Base-by-base conservation (phyloP, 2,888 invertebrate species). In the Cerastis leucographa region DNA sequence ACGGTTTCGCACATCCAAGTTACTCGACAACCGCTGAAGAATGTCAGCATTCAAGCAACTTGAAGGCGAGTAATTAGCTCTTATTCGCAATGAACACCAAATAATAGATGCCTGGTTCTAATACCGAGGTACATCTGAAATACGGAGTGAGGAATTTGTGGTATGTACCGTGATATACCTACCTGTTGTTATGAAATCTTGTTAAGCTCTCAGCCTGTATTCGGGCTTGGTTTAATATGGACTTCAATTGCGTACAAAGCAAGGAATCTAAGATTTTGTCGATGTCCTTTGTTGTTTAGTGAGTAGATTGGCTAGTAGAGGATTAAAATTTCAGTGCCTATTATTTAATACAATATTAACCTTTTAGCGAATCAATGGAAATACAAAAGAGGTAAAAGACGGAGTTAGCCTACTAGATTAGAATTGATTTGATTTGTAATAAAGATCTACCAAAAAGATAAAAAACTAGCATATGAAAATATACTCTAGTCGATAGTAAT, bases 31-130 rank as follows among this genome's bases (percentile, higher is more conserved):
- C 94, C 94, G 78, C 92, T 95, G 94, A 95, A 95, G 96, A 94
- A 96, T 96, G 95, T 93, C 93, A 95, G 95, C 91, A 92, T 94
- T 94, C 94, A 94, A 92, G 93, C 92, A 89, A 87, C 89, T 90
- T 94, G 95, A 95, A 94, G 92, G 93, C 92, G 93, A 95, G 93
- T 95, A 96, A 96, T 96, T 96, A 96, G 93, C 92, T 93, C 92
- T 93, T 93, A 94, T 94, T 76, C 93, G 91, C 91, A 87, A 88
- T 87, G 86, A 89, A 87, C 88, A 88, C 90, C 91, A 90, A 93
- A 95, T 94, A 94, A 93, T 93, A 90, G 91, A 93, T 91, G 92
- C 83, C 87, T 85, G 86, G 89, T 82, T 83, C 86, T 86, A 86
- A 83, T 78, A 73, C 74, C 49, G 66, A 78, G 74, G 78, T 67